These are phyloP conservation scores for Natator depressus DNA, from an alignment of 2,113 vertebrate species.

Conservation along the genomic window DNA sequence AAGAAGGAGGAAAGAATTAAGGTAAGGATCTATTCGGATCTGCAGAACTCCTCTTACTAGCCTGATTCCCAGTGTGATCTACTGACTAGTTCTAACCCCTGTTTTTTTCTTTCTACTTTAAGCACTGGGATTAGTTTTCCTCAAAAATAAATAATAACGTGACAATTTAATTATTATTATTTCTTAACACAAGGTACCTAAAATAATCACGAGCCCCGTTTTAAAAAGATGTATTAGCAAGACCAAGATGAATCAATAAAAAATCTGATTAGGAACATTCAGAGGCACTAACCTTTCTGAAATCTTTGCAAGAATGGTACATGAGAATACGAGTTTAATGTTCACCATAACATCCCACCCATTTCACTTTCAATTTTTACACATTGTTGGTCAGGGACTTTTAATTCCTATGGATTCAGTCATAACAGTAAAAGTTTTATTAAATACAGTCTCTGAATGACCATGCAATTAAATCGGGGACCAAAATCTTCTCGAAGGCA, in stretches of 20 bases:
- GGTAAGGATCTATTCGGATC: slow-evolving; percentile 3
- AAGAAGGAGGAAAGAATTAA: slow-evolving; percentile 17
- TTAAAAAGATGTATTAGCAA: slow-evolving; percentile 6
- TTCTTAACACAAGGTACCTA: neutral
- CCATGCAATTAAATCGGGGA: neutral
- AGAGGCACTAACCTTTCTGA: neutral
- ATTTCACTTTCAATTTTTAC: neutral
- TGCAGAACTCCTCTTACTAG: slow-evolving; percentile 15
- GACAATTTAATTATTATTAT: neutral
- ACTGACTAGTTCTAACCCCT: slow-evolving; percentile 14
- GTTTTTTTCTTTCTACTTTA: slow-evolving; percentile 17
- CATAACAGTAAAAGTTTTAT: neutral
- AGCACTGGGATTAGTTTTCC: slow-evolving; percentile 6
- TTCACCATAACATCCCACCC: neutral
- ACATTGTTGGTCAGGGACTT: neutral
- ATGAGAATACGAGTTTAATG: neutral
- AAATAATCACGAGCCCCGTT: neutral
- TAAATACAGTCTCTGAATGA: neutral
- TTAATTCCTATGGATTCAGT: neutral
- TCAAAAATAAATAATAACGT: slow-evolving; percentile 12
- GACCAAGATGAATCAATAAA: neutral
- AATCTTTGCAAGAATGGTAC: neutral
- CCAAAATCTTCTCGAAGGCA: neutral
- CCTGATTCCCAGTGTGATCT: neutral
- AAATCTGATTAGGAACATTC: neutral